Base-by-base conservation (phyloP, 2,888 invertebrate species). In the Morinoia aosen region DNA sequence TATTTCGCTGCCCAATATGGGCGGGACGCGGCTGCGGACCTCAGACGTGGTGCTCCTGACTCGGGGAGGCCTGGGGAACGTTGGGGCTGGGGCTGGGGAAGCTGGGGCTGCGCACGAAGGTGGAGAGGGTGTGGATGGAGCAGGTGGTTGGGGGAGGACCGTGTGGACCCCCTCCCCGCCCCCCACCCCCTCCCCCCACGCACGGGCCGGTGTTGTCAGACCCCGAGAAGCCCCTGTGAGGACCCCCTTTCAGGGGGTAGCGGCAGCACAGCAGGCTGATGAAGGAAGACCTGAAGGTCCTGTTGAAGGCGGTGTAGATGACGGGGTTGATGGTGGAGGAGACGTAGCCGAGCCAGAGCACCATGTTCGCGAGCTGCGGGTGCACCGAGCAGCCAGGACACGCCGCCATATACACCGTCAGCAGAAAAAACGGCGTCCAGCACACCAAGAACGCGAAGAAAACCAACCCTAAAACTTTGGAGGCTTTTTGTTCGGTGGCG, bases 281-380 rank as follows among this genome's bases (percentile, higher is more conserved):
- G 97, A 99, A 99, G 0, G 99, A 98, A 97, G 99, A 98, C 88
- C 99, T 98, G 97, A 99, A 99, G 96, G 99, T 98, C 97, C 99
- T 98, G 97, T 99, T 99, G 97, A 99, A 99, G 97, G 99, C 99
- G 61, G 99, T 99, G 97, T 99, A 99, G 97, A 99, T 99, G 97
- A 99, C 98, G 1, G 99, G 99, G 97, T 99, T 99, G 88, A 99
- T 98, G 98, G 99, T 99, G 39, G 99, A 99, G 97, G 99, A 99
- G 95, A 99, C 98, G 97, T 99, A 99, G 56, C 99, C 99, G 96
- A 99, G 97, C 99, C 99, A 99, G 93, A 99, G 98, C 96, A 98
- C 99, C 96, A 98, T 98, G 97, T 99, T 98, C 97, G 98, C 98
- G 91, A 99, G 98, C 98, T 98, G 98, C 40, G 95, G 96, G 7